Evolutionary conservation across 2,888 invertebrate species (phyloP).

Genomic region (Pachycephus smyrnensis): DNA sequence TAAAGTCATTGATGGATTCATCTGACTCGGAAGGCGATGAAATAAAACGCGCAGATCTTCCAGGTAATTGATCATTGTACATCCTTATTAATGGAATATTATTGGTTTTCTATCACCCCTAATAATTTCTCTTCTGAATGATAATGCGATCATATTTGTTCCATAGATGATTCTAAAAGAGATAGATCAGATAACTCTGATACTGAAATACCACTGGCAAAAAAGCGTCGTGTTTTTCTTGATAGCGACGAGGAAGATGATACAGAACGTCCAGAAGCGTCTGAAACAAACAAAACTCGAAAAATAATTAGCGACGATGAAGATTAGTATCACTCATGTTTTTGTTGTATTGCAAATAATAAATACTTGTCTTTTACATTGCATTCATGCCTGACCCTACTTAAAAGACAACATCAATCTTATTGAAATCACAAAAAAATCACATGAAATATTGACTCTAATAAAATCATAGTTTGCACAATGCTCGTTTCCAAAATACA

Average conservation of each 20-base stretch:
- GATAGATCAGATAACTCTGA: conserved; percentile 48
- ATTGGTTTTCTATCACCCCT: not conserved
- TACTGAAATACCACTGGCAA: conserved; percentile 42
- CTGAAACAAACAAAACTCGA: conserved; percentile 35
- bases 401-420: not conserved
- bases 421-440: not conserved
- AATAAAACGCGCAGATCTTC: conserved; percentile 8
- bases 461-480: not conserved
- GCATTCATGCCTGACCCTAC: no score
- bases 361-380: not conserved
- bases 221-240: conserved; percentile 58
- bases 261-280: conserved; percentile 6
- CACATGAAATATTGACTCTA: not conserved
- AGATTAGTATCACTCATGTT: conserved; percentile 28
- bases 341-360: not conserved
- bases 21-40: conserved; percentile 46
- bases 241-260: conserved; percentile 58
- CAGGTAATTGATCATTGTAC: conserved; percentile 3
- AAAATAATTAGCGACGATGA: conserved; percentile 52
- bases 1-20: conserved; percentile 31
- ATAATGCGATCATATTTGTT: conserved; percentile 15
- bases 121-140: conserved; percentile 9
- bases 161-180: conserved; percentile 46
- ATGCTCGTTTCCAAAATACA: not conserved
- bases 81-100: not conserved